A percentile compares a stretch with the other conserved stretches of the same genome.
Evolutionary conservation across 2,888 invertebrate genomes (phyloP).

Genomic region (Lasioglossum calceatum): DNA sequence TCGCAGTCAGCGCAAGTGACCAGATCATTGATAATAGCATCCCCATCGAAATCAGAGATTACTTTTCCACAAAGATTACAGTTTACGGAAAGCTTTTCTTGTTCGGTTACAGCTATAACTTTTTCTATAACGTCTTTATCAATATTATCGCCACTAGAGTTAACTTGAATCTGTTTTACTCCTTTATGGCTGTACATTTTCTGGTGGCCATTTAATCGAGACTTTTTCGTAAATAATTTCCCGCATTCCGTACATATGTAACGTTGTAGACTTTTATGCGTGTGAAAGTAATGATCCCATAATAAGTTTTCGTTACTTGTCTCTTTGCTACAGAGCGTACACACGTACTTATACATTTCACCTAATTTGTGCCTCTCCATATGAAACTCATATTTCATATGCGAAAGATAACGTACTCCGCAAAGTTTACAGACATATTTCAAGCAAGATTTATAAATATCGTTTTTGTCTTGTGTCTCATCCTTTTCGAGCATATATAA

Average conservation of each 20-base stretch:
- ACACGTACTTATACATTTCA: constrained; percentile 64
- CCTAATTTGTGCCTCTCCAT: constrained; percentile 65
- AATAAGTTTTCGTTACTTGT: constrained; percentile 65
- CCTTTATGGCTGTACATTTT: constrained; percentile 58
- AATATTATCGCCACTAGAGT: constrained; percentile 25
- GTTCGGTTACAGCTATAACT: constrained; percentile 24
- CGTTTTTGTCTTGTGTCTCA: constrained; percentile 37
- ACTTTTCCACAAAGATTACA: constrained; percentile 68
- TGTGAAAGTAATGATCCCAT: constrained; percentile 71
- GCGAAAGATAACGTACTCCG: constrained; percentile 64
- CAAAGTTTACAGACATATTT: constrained; percentile 65
- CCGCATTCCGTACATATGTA: constrained; percentile 64
- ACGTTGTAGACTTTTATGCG: constrained; percentile 59
- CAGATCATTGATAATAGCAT: constrained; percentile 62
- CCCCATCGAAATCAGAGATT: constrained; percentile 62
- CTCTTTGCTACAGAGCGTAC: constrained; percentile 66
- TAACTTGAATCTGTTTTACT: constrained; percentile 50
- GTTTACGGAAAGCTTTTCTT: constrained; percentile 47
- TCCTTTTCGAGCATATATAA: constrained; percentile 20
- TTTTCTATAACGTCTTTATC: constrained; percentile 40
- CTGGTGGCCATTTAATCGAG: constrained; percentile 65
- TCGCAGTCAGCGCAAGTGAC: constrained; percentile 69
- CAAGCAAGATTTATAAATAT: constrained; percentile 44
- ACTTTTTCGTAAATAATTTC: constrained; percentile 56
- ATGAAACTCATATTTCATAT: constrained; percentile 70